Evolutionary conservation across 2,113 vertebrate genomes (phyloP).

Genomic region (Salvelinus fontinalis): DNA sequence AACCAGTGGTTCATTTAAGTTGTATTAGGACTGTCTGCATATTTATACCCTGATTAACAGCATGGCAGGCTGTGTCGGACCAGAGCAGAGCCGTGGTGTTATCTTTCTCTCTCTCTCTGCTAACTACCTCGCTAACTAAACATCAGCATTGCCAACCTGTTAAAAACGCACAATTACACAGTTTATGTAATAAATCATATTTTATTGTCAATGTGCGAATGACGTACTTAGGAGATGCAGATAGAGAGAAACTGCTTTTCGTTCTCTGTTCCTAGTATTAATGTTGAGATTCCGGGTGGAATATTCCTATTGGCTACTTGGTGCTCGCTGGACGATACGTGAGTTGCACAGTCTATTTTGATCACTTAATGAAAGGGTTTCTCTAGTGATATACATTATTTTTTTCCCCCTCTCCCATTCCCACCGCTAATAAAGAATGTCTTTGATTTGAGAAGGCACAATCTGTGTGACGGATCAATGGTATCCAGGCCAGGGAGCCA

Average conservation of each 20-base stretch:
- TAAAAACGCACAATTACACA: constrained; percentile 90
- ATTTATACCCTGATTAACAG: constrained; percentile 86
- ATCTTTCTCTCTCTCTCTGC: constrained; percentile 73
- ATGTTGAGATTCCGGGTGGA: not conserved
- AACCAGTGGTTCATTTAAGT: constrained; percentile 89
- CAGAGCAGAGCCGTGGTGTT: constrained; percentile 76
- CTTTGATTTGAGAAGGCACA: constrained; percentile 23
- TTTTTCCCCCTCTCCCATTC: not conserved
- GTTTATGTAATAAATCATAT: constrained; percentile 90
- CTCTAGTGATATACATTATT: constrained; percentile 19
- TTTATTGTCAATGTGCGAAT: constrained; percentile 85
- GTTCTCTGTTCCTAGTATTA: not conserved
- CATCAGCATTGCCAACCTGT: constrained; percentile 87
- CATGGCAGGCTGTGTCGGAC: constrained; percentile 79
- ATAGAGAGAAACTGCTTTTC: not conserved
- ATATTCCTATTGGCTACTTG: not conserved
- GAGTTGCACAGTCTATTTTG: constrained; percentile 21
- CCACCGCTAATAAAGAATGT: constrained; percentile 7
- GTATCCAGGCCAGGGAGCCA: constrained; percentile 34
- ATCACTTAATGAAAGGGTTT: constrained; percentile 41
- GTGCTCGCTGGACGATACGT: constrained; percentile 2
- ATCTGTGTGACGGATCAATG: constrained; percentile 33
- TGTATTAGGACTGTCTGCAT: constrained; percentile 88
- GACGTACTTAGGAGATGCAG: constrained; percentile 72
- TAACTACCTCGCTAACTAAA: constrained; percentile 87